Evolutionary conservation across 1,140 invertebrate genomes (phyloP), one percentile per base, ranked within the genome.

Genomic region (Cyclina sinensis): DNA sequence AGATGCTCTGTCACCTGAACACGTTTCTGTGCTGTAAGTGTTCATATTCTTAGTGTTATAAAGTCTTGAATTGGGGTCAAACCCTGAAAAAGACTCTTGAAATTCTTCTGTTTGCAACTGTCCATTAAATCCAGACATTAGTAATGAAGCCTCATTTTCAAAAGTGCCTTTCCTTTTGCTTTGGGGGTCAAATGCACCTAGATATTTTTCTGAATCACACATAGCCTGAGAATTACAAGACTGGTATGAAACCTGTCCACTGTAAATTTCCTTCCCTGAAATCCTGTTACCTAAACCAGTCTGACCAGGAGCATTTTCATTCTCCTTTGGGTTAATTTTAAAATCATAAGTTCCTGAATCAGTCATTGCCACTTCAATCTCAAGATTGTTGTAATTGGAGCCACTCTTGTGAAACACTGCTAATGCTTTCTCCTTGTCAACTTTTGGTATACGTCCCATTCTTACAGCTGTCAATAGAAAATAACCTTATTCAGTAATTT

Each of bases 391-490:
- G 54, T 43, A 85, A 79, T 86, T 51, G 32, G 78, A 43, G 30
- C 83, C 57, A 79, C 82, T 76, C 57, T 86, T 65, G 79, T 84
- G 70, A 62, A 85, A 78, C 12, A 76, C 90, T 59, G 91, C 91
- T 73, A 95, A 83, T 14, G 95, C 95, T 73, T 92, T 91, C 54
- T 95, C 94, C 88, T 95, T 95, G 57, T 95, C 92, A 9, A 93
- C 83, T 82, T 95, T 95, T 18, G 95, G 95, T 79, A 95, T 95
- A 24, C 95, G 91, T 18, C 95, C 95, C 95, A 95, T 95, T 86
- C 94, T 94, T 1, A 95, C 93, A 79, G 94, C 94, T 95, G 89
- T 39, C 91, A 92, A 27, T 43, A 21, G 48, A 65, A 14, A 4
- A 43, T 43, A 14, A 43, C 43, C 43, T 7, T 43, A 43, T 43